phyloP scores from a whole-genome alignment of 2,888 invertebrate genomes.

The Caenorhabditis imperialis region DNA sequence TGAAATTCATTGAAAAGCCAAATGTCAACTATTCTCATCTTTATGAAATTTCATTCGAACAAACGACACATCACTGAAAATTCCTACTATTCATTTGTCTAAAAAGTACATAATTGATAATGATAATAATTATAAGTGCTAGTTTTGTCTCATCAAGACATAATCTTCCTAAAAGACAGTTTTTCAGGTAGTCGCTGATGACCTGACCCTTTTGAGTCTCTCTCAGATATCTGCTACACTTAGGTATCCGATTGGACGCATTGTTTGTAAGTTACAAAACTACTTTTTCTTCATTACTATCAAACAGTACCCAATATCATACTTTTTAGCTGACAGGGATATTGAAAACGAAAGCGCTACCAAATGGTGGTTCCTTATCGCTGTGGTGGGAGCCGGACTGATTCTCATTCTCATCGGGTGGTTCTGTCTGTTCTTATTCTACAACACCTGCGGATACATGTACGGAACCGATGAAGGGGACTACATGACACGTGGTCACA shows the following conservation, averaged over 20 bases:
- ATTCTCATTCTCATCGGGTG: conserved; percentile 55
- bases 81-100: no score
- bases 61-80: no score
- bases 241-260: conserved; percentile 42
- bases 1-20: no score
- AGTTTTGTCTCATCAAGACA: no score
- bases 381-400: conserved; percentile 34
- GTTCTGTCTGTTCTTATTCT: conserved; percentile 57
- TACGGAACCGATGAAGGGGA: conserved; percentile 18
- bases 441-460: conserved; percentile 53
- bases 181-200: conserved; percentile 58
- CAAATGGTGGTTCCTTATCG: conserved; percentile 42
- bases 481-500: conserved; percentile 15
- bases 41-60: no score
- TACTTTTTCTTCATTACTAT: background rate
- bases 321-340: conserved; percentile 42
- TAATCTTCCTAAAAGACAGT: no score
- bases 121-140: no score
- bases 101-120: no score
- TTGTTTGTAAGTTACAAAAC: conserved; percentile 29
- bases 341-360: conserved; percentile 39
- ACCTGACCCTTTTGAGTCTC: conserved; percentile 43
- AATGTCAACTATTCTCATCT: no score
- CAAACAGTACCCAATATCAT: background rate
- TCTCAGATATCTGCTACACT: conserved; percentile 54